Conservation (phyloP, 2,797 vertebrate genomes). For the Tapirus indicus region DNA sequence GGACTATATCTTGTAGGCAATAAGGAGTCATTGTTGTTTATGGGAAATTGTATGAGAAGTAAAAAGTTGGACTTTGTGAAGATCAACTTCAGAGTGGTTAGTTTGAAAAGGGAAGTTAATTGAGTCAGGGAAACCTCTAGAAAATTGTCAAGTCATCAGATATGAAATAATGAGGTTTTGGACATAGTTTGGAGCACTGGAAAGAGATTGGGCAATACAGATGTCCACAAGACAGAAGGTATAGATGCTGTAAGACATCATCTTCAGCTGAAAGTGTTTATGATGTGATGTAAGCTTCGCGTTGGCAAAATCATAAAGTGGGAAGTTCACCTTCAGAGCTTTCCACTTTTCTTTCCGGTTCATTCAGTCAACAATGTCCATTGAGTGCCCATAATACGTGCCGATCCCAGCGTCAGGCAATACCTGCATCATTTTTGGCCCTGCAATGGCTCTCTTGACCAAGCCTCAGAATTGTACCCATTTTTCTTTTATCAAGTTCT, state of each 20-base stretch:
- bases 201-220: neutral
- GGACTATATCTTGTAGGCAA: neutral
- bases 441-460: neutral
- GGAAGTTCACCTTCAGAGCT: neutral
- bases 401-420: neutral
- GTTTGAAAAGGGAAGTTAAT: neutral
- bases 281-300: neutral
- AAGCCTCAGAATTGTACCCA: neutral
- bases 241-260: neutral
- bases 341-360: neutral
- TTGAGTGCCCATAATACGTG: rapidly evolving
- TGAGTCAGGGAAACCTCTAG: neutral
- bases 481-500: neutral
- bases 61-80: neutral
- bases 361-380: neutral
- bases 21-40: neutral
- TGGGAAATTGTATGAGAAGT: neutral
- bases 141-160: neutral
- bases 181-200: neutral
- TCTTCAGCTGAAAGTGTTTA: neutral
- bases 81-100: neutral
- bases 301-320: neutral
- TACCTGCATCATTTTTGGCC: neutral
- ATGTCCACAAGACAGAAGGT: neutral
- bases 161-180: neutral